Evolutionary conservation across 2,113 vertebrate genomes (phyloP).

Genomic region (Psittacara wagleri): DNA sequence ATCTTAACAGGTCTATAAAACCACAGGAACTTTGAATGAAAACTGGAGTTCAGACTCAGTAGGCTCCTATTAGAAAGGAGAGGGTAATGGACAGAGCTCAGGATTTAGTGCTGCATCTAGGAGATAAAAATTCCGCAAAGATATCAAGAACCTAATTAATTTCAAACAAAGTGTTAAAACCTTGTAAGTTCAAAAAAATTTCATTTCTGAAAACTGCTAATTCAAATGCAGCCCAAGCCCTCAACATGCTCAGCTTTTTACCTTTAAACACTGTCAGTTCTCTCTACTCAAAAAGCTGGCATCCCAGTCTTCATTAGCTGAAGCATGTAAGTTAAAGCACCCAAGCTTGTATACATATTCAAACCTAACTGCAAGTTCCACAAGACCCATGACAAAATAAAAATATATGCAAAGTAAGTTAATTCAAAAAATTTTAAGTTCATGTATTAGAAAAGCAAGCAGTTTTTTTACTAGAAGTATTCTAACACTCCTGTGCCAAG

Average conservation of each 20-base stretch:
- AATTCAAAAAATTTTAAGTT: not conserved
- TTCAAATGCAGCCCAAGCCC: accelerated
- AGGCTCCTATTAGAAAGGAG: not conserved
- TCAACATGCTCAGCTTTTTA: accelerated
- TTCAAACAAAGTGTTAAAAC: not conserved
- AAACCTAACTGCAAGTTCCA: not conserved
- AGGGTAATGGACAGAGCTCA: not conserved
- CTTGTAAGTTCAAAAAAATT: not conserved
- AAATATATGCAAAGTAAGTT: not conserved
- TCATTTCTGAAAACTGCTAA: not conserved
- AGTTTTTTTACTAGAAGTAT: not conserved
- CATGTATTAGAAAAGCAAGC: not conserved
- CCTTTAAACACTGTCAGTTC: not conserved
- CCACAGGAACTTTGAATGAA: not conserved
- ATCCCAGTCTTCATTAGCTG: not conserved
- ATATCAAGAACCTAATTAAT: not conserved
- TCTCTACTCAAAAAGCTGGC: not conserved
- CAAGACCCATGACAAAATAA: not conserved
- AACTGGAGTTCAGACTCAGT: not conserved
- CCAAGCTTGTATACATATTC: not conserved
- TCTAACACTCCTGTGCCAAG: not conserved
- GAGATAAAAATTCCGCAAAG: not conserved
- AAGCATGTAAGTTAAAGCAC: not conserved
- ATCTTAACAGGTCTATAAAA: not conserved
- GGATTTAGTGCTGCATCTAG: not conserved